Base-by-base conservation (phyloP, 2,797 vertebrate genomes). In the Propithecus deckenii region DNA sequence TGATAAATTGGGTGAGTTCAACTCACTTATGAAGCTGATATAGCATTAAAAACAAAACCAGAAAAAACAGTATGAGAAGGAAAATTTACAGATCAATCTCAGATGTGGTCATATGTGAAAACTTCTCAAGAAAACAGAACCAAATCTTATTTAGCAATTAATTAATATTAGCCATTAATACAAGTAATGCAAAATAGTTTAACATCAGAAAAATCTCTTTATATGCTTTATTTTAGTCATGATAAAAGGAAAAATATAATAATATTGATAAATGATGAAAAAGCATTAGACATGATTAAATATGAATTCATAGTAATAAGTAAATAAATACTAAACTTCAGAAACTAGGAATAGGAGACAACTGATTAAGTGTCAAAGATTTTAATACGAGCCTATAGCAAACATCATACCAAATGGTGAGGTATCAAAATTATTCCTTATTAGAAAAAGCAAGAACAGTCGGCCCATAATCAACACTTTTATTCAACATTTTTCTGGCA, bases 231-330 rank as follows among this genome's bases (percentile, higher is more conserved):
- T 43, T 61, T 92, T 65, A 74, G 22, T 50, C 17, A 35, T 18
- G 6, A 32, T n/a, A 52, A 91, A 12, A 38, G 25, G 23, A 85
- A 92, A 89, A 52, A 67, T 52, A 46, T 5, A 52, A 78, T 72
- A n/a, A 78, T 57, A 30, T 94, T 32, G 65, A 83, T 59, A 61
- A 84, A 87, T 76, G 92, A 84, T 83, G 5, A 92, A 79, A 80
- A 86, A 55, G 13, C 11, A 80, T 32, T 84, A 63, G 69, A 15
- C 13, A 25, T 89, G 22, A 81, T 86, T 89, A 75, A 79, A 32
- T 46, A 48, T 67, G 3, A 2, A 69, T 79, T 92, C 25, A 35
- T 43, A 52, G 8, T 57, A 67, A 48, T 38, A 43, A 46, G 43
- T 15, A 50, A 67, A 55, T 38, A 55, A 75, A 18, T 63, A 81